Base-by-base conservation (phyloP, 2,113 vertebrate species). In the Centrocercus urophasianus region DNA sequence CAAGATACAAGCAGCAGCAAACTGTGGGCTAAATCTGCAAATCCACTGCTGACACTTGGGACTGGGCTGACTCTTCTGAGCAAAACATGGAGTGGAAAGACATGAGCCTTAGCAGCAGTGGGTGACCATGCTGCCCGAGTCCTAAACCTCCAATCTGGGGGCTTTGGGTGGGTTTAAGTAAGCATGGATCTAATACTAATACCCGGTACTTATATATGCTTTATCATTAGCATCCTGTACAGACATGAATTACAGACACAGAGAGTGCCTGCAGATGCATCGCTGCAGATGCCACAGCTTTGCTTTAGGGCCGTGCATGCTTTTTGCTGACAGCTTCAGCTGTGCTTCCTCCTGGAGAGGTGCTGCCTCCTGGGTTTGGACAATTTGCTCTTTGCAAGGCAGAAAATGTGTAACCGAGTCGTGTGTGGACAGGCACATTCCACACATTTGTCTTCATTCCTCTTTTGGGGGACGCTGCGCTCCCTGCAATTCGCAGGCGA, bases 221-320 rank as follows among this genome's bases (percentile, higher is more conserved):
- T 95, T 95, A 95, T 94, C 95, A 90, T 90, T 91, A 93, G 94
- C 93, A 91, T 91, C 32, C 91, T 75, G 85, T 83, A 27, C 91
- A 96, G 93, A 95, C 89, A 95, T 96, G 95, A 93, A 94, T 96
- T 90, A 89, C 18, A 94, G 93, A 88, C 87, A n/a, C 95, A 93
- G 92, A 3, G 54, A 38, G 63, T 1, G 89, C 38, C 84, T 91
- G 94, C 60, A 11, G 42, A 64, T n/a, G 85, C 6, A 13, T 70
- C 38, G 87, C 94, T 81, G 89, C 91, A 88, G 94, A 90, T 85
- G 87, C 72, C 32, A 2, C 4, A 16, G 61, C 64, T 61, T n/a
- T 22, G 21, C 36, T 65, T 42, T 3, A 7, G 78, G 87, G 89
- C 60, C 89, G 28, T 2, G 0, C 45, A 0, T 52, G 27, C 27